These are phyloP conservation scores for Tuberolachnus salignus DNA, from an alignment of 2,888 invertebrate species.

Conservation along the genomic window DNA sequence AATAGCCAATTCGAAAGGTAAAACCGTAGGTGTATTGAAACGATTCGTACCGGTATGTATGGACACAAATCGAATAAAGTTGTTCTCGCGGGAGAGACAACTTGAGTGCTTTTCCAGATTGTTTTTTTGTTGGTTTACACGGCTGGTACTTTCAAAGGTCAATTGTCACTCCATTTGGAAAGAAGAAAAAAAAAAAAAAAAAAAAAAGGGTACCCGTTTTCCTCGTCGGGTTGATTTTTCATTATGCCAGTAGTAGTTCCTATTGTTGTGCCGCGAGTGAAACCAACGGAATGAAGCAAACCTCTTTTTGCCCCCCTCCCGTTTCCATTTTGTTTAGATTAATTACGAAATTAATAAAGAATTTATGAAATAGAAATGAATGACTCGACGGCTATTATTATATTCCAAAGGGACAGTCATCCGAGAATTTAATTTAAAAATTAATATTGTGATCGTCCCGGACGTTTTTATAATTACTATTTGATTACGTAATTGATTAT, in stretches of 20 bases:
- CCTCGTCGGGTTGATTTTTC: constrained; percentile 24
- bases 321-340: constrained; percentile 24
- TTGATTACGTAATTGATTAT: constrained; percentile 31
- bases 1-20: neutral
- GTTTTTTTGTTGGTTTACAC: constrained; percentile 28
- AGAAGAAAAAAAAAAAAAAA: no score
- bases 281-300: neutral
- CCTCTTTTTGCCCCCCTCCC: neutral
- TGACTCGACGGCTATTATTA: constrained; percentile 15
- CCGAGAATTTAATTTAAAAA: constrained; percentile 29
- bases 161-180: constrained; percentile 49
- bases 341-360: constrained; percentile 30
- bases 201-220: constrained; percentile 40
- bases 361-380: constrained; percentile 20
- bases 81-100: neutral
- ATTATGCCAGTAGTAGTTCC: neutral
- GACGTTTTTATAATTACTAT: constrained; percentile 4
- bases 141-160: constrained; percentile 29
- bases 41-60: neutral
- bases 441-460: constrained; percentile 1
- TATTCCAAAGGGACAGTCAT: constrained; percentile 2
- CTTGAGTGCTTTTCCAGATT: constrained; percentile 36
- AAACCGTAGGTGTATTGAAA: no score
- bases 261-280: constrained; percentile 25
- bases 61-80: constrained; percentile 25